A percentile compares a stretch with the other conserved stretches of the same genome.
These are phyloP conservation scores for Chaitophorus viminalis DNA, from an alignment of 2,888 invertebrate genomes.

Conservation along the genomic window DNA sequence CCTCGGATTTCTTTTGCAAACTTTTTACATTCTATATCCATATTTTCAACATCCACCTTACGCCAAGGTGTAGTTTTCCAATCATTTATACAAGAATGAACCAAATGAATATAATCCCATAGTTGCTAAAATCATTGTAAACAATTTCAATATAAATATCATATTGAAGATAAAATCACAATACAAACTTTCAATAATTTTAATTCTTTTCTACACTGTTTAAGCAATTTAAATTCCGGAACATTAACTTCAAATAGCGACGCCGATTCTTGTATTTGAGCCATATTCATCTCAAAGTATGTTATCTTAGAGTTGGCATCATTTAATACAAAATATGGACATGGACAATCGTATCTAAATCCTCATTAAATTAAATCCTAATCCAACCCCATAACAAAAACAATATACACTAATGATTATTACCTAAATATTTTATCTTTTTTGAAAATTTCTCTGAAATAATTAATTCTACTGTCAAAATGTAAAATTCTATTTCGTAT, in stretches of 20 bases:
- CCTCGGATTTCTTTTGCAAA: constrained; percentile 92
- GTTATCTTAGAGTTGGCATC: constrained; percentile 81
- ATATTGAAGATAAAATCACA: neutral
- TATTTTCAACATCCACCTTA: constrained; percentile 96
- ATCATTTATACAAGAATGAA: constrained; percentile 90
- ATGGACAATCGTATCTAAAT: constrained; percentile 77
- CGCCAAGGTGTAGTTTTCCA: constrained; percentile 98
- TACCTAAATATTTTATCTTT: constrained; percentile 67
- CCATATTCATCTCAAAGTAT: constrained; percentile 87
- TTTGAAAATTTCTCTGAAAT: constrained; percentile 89
- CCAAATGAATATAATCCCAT: constrained; percentile 94
- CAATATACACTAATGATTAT: constrained; percentile 36
- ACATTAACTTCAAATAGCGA: constrained; percentile 94
- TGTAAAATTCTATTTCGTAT: constrained; percentile 86
- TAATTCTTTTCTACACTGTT: constrained; percentile 90
- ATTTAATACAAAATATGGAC: constrained; percentile 81
- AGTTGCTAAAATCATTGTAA: constrained; percentile 75
- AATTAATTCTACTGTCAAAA: constrained; percentile 85
- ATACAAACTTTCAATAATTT: constrained; percentile 81
- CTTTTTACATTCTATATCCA: constrained; percentile 98
- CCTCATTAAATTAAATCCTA: neutral
- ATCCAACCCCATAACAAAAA: neutral
- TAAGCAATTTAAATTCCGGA: constrained; percentile 92
- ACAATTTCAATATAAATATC: neutral
- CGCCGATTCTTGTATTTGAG: constrained; percentile 86